A percentile compares a stretch with the other conserved stretches of the same genome.
Conservation (phyloP, 1,140 invertebrate species). For the Formica selysi region DNA sequence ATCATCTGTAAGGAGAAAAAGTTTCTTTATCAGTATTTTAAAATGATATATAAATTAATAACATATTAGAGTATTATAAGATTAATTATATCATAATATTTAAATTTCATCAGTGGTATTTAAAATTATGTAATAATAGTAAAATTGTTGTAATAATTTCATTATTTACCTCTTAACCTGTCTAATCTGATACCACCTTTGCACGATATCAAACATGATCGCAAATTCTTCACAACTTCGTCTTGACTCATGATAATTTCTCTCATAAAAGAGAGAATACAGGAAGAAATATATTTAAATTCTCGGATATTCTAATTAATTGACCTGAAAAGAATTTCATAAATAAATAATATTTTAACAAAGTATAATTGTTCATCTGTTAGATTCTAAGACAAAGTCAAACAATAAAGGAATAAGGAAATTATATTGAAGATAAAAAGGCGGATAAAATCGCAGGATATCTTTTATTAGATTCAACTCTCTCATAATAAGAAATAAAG, state of each 20-base stretch:
- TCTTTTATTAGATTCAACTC: too few relatives aligned
- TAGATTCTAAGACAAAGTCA: conserved; percentile 21
- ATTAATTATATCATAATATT: neutral
- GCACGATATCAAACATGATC: conserved; percentile 71
- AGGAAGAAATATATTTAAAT: neutral
- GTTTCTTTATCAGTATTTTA: neutral
- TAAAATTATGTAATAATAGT: neutral
- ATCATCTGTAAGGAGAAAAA: conserved; percentile 83
- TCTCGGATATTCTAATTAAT: neutral
- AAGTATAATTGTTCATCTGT: too few relatives aligned
- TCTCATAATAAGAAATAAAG: neutral
- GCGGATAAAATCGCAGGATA: too few relatives aligned
- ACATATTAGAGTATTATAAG: neutral
- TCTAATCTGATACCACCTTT: conserved; percentile 76
- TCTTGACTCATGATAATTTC: conserved; percentile 61
- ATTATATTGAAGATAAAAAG: neutral
- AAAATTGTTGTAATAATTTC: neutral
- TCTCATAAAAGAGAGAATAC: conserved; percentile 29
- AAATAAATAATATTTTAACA: neutral
- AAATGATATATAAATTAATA: neutral
- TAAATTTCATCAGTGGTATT: neutral
- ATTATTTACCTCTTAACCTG: conserved; percentile 69
- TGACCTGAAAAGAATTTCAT: neutral
- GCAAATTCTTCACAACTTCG: conserved; percentile 67
- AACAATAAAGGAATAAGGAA: neutral